These are phyloP conservation scores for Brachyhypopomus gauderio DNA, from an alignment of 2,113 vertebrate genomes.

Conservation along the genomic window DNA sequence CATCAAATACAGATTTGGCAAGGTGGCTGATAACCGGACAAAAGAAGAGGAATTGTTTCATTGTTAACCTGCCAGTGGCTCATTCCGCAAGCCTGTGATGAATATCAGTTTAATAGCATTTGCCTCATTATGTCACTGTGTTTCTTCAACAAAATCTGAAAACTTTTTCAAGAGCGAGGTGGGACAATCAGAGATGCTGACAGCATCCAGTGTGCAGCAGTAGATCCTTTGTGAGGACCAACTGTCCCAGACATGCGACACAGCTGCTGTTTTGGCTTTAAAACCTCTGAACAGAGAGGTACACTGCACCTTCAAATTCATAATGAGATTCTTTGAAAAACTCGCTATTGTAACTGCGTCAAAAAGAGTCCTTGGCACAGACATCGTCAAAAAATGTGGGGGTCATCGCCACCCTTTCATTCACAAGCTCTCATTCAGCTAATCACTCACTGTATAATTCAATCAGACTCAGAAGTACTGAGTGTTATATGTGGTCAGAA, in stretches of 20 bases:
- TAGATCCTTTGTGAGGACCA: no score
- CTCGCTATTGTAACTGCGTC: background rate
- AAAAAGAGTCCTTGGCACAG: background rate
- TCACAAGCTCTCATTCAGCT: background rate
- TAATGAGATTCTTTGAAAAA: background rate
- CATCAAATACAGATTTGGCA: constrained; percentile 26
- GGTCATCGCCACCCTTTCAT: background rate
- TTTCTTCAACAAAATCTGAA: no score
- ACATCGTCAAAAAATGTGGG: background rate
- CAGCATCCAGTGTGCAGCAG: no score
- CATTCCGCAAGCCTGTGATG: background rate
- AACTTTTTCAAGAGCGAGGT: no score
- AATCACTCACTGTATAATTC: constrained; percentile 12
- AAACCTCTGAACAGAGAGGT: no score
- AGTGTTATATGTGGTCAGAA: background rate
- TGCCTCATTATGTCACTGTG: no score
- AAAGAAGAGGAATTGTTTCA: background rate
- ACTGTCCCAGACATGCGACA: no score
- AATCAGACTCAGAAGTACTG: background rate
- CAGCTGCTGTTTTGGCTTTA: no score
- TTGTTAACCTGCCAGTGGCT: background rate
- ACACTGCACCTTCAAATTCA: background rate
- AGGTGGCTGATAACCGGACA: constrained; percentile 1
- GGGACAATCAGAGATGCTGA: no score
- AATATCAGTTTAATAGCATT: background rate